phyloP scores from a whole-genome alignment of 2,113 vertebrate genomes.

The Ictidomys tridecemlineatus region DNA sequence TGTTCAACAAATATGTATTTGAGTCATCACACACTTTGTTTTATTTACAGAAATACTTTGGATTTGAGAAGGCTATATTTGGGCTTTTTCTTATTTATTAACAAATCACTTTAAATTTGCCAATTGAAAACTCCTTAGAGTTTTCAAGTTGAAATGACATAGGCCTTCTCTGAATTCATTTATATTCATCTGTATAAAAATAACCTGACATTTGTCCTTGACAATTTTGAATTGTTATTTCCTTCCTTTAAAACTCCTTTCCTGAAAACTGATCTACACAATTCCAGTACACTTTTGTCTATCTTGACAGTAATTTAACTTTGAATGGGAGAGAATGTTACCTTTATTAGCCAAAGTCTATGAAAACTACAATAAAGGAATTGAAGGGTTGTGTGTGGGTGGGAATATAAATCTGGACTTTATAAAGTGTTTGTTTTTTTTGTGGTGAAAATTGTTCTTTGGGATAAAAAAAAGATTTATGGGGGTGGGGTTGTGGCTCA shows the following conservation, averaged over 20 bases:
- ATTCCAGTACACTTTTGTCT: constrained; percentile 26
- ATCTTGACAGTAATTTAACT: constrained; percentile 32
- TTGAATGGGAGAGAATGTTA: neutral
- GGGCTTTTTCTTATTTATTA: constrained; percentile 30
- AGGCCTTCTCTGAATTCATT: constrained; percentile 45
- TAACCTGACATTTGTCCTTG: constrained; percentile 2
- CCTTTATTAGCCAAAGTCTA: neutral
- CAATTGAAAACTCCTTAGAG: constrained; percentile 16
- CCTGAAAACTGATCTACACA: neutral
- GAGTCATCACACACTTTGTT: neutral
- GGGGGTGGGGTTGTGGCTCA: no score
- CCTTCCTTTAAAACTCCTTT: constrained; percentile 17
- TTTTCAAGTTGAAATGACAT: neutral
- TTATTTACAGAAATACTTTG: constrained; percentile 29
- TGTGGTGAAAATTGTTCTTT: constrained; percentile 37
- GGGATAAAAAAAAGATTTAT: neutral
- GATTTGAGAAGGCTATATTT: constrained; percentile 20
- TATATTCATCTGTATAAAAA: constrained; percentile 33
- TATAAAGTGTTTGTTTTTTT: constrained; percentile 20
- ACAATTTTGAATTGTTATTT: constrained; percentile 38
- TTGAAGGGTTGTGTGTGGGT: neutral
- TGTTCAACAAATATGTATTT: constrained; percentile 12
- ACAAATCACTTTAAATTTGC: constrained; percentile 51
- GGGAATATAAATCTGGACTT: neutral
- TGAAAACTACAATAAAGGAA: constrained; percentile 35